Evolutionary conservation across 2,888 invertebrate species (phyloP).

Genomic region (Uloborus plumipes): DNA sequence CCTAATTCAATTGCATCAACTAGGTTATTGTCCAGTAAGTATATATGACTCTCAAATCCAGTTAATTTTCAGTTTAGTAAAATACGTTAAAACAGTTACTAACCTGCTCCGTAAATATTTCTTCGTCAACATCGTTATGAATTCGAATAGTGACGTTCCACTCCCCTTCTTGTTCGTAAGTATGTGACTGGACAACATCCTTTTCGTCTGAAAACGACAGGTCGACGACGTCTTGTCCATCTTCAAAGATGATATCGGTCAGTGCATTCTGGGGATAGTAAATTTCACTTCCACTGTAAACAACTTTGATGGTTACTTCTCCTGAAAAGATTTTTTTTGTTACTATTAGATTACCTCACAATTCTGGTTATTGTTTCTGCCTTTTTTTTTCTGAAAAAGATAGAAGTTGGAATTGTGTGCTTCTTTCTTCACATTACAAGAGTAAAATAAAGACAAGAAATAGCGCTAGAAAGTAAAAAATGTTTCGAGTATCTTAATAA

Average conservation of each 20-base stretch:
- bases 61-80: too few species aligned
- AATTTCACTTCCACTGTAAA: conserved; percentile 8
- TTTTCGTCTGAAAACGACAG: background rate
- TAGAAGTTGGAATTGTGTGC: too few species aligned
- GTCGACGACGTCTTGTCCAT: background rate
- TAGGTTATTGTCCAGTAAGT: too few species aligned
- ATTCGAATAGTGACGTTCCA: conserved; percentile 31
- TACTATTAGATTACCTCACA: background rate
- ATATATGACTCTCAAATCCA: too few species aligned
- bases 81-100: background rate
- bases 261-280: conserved; percentile 15
- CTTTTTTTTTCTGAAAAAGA: too few species aligned
- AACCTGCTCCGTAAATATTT: conserved; percentile 31
- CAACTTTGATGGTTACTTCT: conserved; percentile 22
- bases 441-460: too few species aligned
- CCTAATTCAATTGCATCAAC: too few species aligned
- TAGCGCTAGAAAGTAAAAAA: too few species aligned
- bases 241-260: conserved; percentile 31
- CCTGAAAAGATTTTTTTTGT: conserved; percentile 14
- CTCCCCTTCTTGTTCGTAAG: background rate
- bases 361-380: too few species aligned
- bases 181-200: background rate
- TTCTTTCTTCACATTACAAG: too few species aligned
- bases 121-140: conserved; percentile 20
- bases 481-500: too few species aligned